phyloP scores from a whole-genome alignment of 2,113 vertebrate species.

The Notarius lentiginosus region DNA sequence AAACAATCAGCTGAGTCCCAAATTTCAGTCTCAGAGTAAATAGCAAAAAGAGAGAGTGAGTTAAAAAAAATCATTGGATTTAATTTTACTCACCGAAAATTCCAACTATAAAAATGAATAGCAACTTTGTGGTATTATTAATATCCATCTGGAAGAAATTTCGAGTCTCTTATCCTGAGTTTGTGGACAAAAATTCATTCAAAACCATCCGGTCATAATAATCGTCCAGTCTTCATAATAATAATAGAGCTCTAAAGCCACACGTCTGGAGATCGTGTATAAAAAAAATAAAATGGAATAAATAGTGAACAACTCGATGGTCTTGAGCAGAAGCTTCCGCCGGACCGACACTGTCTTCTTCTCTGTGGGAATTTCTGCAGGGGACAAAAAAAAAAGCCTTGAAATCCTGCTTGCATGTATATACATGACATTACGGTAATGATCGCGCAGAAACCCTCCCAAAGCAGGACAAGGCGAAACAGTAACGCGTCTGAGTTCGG shows the following conservation, averaged over 20 bases:
- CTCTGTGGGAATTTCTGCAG: not conserved
- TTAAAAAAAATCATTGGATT: not conserved
- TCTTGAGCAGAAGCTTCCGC: not conserved
- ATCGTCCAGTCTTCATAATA: not conserved
- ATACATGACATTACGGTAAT: conserved; percentile 2
- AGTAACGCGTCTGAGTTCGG: not conserved
- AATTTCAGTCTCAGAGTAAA: not conserved
- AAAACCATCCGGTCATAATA: not conserved
- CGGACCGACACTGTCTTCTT: not conserved
- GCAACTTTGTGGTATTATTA: not conserved
- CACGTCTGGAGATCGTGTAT: not conserved
- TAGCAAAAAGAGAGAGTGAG: not conserved
- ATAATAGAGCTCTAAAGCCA: not conserved
- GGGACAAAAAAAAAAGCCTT: not conserved
- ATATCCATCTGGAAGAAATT: conserved; percentile 23
- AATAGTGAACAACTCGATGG: not conserved
- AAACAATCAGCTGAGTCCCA: not conserved
- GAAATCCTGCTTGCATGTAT: too few species aligned
- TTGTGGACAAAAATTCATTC: not conserved
- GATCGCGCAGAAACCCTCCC: not conserved
- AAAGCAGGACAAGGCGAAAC: not conserved
- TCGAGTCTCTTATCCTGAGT: not conserved
- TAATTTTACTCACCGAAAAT: conserved; percentile 33
- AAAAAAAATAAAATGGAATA: not conserved
- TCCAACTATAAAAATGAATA: not conserved